Base-by-base conservation (phyloP, 2,888 invertebrate genomes). In the Hirtodrosophila histrioides region DNA sequence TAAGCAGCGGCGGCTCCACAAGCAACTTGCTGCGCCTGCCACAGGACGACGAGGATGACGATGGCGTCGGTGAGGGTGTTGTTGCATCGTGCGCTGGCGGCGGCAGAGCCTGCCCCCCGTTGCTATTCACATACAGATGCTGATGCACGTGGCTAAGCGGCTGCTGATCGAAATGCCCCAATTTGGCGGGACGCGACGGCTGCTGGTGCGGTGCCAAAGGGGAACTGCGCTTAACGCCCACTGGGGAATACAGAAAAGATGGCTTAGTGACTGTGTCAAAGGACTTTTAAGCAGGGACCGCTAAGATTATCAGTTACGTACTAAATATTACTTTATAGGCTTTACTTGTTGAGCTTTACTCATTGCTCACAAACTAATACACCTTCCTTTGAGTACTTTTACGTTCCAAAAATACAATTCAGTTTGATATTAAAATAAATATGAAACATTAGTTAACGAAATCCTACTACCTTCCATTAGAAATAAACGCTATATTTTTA, bases 181-280 rank as follows among this genome's bases (percentile, higher is more conserved):
- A 91, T 70, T 92, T 92, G 10, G 91, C 83, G 43, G 92, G 92
- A 39, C 93, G 90, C 29, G 92, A 88, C 39, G 92, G 90, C 51
- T 93, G 92, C 57, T 92, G 92, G 68, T 92, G 92, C 24, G 86
- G 48, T 29, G 93, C 92, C 56, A 93, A 87, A 3, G 93, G 93
- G 1, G 93, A 93, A 37, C 93, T 92, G 43, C 93, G 90, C 81
- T 93, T 93, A 17, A 90, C 72, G 23, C 91, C 91, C 73, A 89
- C 91, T 90, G 31, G 0, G 0, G 44, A 69, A 36, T 0, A 39
- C 4, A 48, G 24, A 43, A n/a, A 17, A 17, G 17, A 17, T 17
- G 17, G 17, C 2, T 17, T 17, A 17, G 17, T 17, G 17, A 17
- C 17, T 17, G 17, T 17, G 17, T 17, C 17, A 17, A 17, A 17